Evolutionary conservation across 2,888 invertebrate genomes (phyloP), one percentile per base, ranked within the genome.

Genomic region (Drosophila peninsularis): DNA sequence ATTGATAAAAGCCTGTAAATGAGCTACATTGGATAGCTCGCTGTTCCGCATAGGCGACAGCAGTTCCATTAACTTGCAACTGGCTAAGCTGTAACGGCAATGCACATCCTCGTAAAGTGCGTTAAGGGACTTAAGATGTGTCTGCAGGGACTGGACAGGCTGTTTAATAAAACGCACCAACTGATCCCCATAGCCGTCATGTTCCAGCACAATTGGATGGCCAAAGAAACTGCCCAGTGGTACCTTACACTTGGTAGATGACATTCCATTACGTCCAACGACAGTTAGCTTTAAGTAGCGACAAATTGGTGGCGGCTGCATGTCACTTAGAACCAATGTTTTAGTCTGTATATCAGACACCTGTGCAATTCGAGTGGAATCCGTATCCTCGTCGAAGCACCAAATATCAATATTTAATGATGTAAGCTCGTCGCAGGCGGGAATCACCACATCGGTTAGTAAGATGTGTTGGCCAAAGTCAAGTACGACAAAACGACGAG

Each of bases 161-260:
- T 90, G 90, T 37, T 87, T 91, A 50, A 92, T 85, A 56, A 90
- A 90, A 47, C 90, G 82, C 63, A 90, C 68, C 49, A 92, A 61
- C 52, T 91, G 87, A 81, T 92, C 92, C 1, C 91, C 91, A 57
- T 92, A 92, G 3, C 91, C 91, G 74, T 95, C 94, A 70, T 95
- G 95, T 19, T 95, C 94, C 13, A 97, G 93, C 64, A 97, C 94
- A 3, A 96, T 95, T 42, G 97, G 95, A 91, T 98, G 98, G 0
- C 98, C 98, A 91, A 97, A 98, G 92, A 98, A 98, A 92, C 96
- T 96, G n/a, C 98, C 98, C 39, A 98, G 93, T 0, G 98, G 97
- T 73, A 98, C 97, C 93, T 96, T 96, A 88, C 97, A 97, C 80
- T 97, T 95, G 61, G 97, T 96, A 0, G 97, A 96, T 27, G 97